phyloP scores from a whole-genome alignment of 1,140 invertebrate genomes.

The Pseudomyrmex flavicornis region DNA sequence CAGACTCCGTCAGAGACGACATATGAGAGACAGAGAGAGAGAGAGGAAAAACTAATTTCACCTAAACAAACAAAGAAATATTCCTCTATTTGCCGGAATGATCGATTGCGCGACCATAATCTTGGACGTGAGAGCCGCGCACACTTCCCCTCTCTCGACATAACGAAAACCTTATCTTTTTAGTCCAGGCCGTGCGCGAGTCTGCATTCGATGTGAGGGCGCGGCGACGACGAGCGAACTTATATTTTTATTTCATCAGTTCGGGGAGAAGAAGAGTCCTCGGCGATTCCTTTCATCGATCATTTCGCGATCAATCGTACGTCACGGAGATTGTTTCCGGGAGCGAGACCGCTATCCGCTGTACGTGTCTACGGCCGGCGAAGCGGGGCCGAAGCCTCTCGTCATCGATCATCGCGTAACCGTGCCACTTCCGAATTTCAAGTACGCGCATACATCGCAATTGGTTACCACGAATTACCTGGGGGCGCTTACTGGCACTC shows the following conservation, averaged over 20 bases:
- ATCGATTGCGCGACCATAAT: conserved; percentile 70
- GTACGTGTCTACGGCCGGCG: conserved; percentile 62
- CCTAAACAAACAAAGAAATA: conserved; percentile 68
- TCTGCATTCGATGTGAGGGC: conserved; percentile 34
- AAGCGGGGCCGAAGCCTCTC: conserved; percentile 54
- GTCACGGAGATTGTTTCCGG: conserved; percentile 70
- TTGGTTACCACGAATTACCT: conserved; percentile 71
- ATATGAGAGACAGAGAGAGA: background rate
- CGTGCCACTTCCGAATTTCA: conserved; percentile 71
- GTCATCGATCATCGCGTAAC: conserved; percentile 75
- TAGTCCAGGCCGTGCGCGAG: conserved; percentile 59
- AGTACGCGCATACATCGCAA: conserved; percentile 67
- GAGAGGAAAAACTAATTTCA: conserved; percentile 70
- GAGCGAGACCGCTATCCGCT: conserved; percentile 62
- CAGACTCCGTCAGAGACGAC: conserved; percentile 11
- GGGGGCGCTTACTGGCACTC: conserved; percentile 62
- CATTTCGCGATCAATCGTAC: conserved; percentile 72
- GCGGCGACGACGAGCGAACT: background rate
- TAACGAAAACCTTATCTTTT: conserved; percentile 72
- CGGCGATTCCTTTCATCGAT: conserved; percentile 72
- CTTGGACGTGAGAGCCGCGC: conserved; percentile 46
- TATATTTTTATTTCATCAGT: conserved; percentile 66
- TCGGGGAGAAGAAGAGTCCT: conserved; percentile 41
- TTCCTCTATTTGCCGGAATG: conserved; percentile 71
- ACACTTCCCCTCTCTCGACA: conserved; percentile 21